Conservation (phyloP, 2,888 invertebrate species). For the Caenorhabditis sp. region DNA sequence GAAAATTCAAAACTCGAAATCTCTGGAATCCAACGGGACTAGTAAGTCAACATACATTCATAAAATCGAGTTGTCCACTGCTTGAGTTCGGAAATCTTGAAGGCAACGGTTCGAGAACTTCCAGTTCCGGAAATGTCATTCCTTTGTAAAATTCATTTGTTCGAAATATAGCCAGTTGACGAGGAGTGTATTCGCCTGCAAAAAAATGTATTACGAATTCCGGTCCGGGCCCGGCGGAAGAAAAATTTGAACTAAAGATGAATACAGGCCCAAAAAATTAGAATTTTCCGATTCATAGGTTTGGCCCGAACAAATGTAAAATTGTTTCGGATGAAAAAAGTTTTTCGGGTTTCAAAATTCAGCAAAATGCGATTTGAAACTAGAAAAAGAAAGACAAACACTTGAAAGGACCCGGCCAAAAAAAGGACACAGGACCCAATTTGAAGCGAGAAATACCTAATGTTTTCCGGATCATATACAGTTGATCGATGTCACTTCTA, state of each 20-base stretch:
- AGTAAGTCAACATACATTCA: constrained; percentile 82
- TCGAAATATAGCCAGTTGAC: constrained; percentile 94
- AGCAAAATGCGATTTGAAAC: no score
- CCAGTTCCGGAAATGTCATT: constrained; percentile 89
- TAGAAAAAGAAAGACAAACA: no score
- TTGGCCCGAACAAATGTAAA: no score
- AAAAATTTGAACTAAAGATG: no score
- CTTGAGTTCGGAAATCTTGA: constrained; percentile 82
- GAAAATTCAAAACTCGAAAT: constrained; percentile 23
- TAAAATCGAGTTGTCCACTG: constrained; percentile 82
- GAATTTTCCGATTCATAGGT: no score
- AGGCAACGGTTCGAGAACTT: constrained; percentile 83
- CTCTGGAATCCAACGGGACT: no score
- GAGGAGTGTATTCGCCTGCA: constrained; percentile 84
- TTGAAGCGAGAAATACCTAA: constrained; percentile 75
- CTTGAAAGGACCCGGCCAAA: no score
- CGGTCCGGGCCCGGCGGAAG: no score
- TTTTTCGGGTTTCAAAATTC: no score
- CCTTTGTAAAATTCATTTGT: constrained; percentile 94
- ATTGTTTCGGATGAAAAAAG: no score
- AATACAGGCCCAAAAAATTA: no score
- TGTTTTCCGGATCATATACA: constrained; percentile 92
- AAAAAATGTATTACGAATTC: constrained; percentile 2
- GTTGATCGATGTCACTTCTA: constrained; percentile 95
- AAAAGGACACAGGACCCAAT: no score